A percentile compares a stretch with the other conserved stretches of the same genome.
Conservation (phyloP, 2,888 invertebrate species). For the Pristionchus fissidentatus region DNA sequence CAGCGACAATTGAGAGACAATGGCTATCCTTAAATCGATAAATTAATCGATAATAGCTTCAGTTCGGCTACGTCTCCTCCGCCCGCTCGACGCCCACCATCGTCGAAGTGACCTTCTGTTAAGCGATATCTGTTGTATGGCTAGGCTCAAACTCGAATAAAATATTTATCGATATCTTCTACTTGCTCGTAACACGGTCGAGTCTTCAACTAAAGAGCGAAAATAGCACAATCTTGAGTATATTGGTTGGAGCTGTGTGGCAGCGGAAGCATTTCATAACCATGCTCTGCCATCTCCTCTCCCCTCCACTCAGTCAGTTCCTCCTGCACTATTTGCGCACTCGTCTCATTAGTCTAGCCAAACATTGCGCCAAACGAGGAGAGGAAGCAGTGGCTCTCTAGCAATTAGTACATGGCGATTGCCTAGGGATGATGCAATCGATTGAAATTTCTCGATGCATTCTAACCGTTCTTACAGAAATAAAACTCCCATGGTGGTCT, state of each 20-base stretch:
- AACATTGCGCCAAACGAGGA: conserved; percentile 28
- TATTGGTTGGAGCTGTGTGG: neutral
- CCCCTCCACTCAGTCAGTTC: neutral
- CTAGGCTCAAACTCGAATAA: neutral
- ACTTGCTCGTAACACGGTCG: neutral
- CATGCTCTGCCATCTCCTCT: neutral
- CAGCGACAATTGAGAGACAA: neutral
- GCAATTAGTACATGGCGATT: conserved; percentile 32
- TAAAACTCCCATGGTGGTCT: neutral
- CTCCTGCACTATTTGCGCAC: neutral
- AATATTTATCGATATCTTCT: neutral
- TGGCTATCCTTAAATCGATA: neutral
- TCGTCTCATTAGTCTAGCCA: conserved; percentile 41
- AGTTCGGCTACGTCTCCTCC: neutral
- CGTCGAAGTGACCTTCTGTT: neutral
- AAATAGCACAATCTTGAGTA: neutral
- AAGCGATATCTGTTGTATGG: neutral
- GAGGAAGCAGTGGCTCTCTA: neutral
- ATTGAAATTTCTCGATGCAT: neutral
- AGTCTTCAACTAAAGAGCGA: neutral
- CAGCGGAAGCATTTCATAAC: neutral
- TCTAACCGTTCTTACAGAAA: neutral
- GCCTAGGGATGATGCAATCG: conserved; percentile 12
- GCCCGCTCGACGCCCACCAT: neutral
- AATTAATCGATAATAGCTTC: neutral